Percentiles rank a stretch among this genome's conserved stretches.
Conservation (phyloP, 2,888 invertebrate genomes). For the Marasmarcha lunaedactyla region DNA sequence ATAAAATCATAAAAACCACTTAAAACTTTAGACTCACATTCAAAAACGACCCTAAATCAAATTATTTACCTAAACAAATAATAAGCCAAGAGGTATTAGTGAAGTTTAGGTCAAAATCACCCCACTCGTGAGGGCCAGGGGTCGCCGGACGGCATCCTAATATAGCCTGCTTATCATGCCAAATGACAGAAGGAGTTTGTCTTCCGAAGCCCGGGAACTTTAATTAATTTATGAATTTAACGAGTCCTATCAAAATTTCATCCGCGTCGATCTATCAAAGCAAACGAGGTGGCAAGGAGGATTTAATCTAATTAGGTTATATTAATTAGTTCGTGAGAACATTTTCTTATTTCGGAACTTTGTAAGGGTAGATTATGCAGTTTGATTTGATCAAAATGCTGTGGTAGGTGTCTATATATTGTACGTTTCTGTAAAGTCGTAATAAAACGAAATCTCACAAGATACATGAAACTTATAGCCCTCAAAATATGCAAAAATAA, state of each 20-base stretch:
- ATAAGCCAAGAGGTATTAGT: background rate
- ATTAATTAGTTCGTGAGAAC: background rate
- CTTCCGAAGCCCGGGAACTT: slow-evolving; percentile 32
- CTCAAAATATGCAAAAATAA: too few relatives aligned
- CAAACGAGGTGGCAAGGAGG: slow-evolving; percentile 11
- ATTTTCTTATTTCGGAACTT: too few relatives aligned
- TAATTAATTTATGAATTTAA: slow-evolving; percentile 65
- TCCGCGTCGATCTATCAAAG: slow-evolving; percentile 21
- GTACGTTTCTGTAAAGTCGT: too few relatives aligned
- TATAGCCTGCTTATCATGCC: slow-evolving; percentile 57
- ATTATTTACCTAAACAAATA: slow-evolving; percentile 1
- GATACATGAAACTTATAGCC: too few relatives aligned
- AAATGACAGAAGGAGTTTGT: slow-evolving; percentile 39
- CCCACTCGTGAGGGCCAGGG: slow-evolving; percentile 12
- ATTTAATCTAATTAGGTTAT: slow-evolving; percentile 7
- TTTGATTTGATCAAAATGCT: too few relatives aligned
- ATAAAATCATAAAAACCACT: too few relatives aligned
- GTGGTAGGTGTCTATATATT: too few relatives aligned
- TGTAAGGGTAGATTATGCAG: too few relatives aligned
- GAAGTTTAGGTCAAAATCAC: slow-evolving; percentile 3
- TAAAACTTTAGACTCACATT: too few relatives aligned
- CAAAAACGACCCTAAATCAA: too few relatives aligned
- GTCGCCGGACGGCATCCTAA: slow-evolving; percentile 35
- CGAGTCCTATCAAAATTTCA: slow-evolving; percentile 38
- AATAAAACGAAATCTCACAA: too few relatives aligned